Conservation (phyloP, 2,797 vertebrate genomes). For the Allobates femoralis region DNA sequence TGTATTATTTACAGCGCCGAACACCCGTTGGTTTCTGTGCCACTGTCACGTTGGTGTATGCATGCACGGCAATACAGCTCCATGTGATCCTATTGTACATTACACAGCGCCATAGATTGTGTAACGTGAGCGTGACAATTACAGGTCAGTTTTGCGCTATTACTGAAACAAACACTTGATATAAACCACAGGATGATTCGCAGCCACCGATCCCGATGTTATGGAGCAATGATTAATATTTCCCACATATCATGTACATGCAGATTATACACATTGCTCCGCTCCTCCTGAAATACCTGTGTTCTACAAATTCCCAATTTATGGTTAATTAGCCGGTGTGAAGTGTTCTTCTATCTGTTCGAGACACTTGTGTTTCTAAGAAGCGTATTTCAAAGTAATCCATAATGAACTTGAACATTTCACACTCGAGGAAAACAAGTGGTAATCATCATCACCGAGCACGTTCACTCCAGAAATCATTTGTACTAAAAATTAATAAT, state of each 20-base stretch:
- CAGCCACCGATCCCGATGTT: too few relatives aligned
- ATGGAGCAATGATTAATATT: not conserved
- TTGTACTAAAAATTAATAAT: slow-evolving; percentile 57
- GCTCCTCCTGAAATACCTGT: slow-evolving; percentile 38
- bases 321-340: slow-evolving; percentile 54
- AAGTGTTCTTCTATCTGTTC: slow-evolving; percentile 42
- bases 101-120: too few relatives aligned
- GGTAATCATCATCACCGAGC: slow-evolving; percentile 51
- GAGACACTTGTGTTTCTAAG: slow-evolving; percentile 52
- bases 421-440: slow-evolving; percentile 62
- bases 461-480: slow-evolving; percentile 47
- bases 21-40: too few relatives aligned
- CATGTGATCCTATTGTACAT: too few relatives aligned
- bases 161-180: not conserved
- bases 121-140: too few relatives aligned
- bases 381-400: slow-evolving; percentile 60
- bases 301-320: slow-evolving; percentile 36
- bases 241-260: not conserved
- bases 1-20: too few relatives aligned
- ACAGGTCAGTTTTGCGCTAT: too few relatives aligned
- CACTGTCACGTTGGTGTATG: too few relatives aligned
- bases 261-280: not conserved
- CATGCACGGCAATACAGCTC: too few relatives aligned
- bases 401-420: slow-evolving; percentile 59
- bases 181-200: not conserved